phyloP scores from a whole-genome alignment of 1,140 invertebrate species.

The Penaeus indicus region DNA sequence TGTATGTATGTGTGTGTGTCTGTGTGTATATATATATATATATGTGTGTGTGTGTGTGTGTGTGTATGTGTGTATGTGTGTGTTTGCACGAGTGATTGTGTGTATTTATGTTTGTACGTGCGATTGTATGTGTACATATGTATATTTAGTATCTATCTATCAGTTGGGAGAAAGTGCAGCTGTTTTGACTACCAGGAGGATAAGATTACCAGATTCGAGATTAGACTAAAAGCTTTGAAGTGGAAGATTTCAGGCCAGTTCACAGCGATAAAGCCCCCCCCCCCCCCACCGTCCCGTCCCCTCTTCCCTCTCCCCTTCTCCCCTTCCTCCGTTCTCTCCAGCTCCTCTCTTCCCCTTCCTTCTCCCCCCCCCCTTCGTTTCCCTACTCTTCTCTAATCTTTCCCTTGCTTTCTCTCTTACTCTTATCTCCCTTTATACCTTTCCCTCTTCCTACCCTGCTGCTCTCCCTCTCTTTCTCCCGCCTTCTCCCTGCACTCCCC shows the following conservation, averaged over 20 bases:
- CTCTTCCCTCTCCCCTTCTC: background rate
- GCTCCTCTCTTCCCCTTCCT: background rate
- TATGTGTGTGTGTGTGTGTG: background rate
- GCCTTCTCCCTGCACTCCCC: too few species aligned
- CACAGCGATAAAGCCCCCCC: constrained; percentile 34
- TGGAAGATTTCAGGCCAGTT: constrained; percentile 54
- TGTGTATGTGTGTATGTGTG: background rate
- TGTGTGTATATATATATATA: too few species aligned
- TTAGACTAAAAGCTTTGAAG: constrained; percentile 61
- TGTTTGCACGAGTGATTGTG: too few species aligned
- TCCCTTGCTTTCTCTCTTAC: too few species aligned
- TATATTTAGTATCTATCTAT: too few species aligned
- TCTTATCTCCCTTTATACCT: too few species aligned
- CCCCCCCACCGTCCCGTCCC: background rate
- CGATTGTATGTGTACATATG: too few species aligned
- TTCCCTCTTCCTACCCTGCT: too few species aligned
- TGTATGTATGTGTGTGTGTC: background rate
- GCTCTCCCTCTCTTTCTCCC: too few species aligned
- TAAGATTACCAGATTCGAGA: constrained; percentile 60
- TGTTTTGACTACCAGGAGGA: constrained; percentile 33
- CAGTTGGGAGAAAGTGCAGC: constrained; percentile 18
- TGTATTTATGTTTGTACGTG: background rate
- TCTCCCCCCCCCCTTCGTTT: background rate
- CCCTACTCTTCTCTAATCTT: too few species aligned
- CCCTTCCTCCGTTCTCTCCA: background rate